These are phyloP conservation scores for Stegostoma tigrinum DNA, from an alignment of 2,113 vertebrate species.

Conservation along the genomic window DNA sequence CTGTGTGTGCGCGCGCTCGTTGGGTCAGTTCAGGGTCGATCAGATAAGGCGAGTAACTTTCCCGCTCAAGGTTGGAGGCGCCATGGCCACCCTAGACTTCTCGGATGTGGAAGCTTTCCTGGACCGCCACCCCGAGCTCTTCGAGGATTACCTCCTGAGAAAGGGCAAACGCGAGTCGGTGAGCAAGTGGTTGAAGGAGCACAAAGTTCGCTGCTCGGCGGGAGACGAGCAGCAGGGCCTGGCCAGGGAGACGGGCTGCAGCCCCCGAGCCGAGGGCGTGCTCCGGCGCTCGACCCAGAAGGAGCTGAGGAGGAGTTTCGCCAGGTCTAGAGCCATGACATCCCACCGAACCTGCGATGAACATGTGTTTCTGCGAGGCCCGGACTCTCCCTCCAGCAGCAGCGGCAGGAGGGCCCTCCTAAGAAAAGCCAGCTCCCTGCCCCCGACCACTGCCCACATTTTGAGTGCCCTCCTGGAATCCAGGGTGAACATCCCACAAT, in stretches of 20 bases:
- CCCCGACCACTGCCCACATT: constrained; percentile 64
- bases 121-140: constrained; percentile 63
- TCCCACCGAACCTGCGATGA: constrained; percentile 64
- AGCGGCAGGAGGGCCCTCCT: constrained; percentile 62
- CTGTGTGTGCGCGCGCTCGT: neutral
- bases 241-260: constrained; percentile 48
- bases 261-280: constrained; percentile 50
- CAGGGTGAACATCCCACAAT: constrained; percentile 61
- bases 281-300: constrained; percentile 61
- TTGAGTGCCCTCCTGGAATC: constrained; percentile 65
- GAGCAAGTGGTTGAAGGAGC: constrained; percentile 57
- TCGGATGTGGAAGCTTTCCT: constrained; percentile 65
- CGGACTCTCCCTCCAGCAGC: constrained; percentile 52
- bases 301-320: constrained; percentile 64
- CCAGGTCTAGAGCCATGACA: constrained; percentile 60
- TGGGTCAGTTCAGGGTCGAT: neutral
- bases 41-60: neutral
- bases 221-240: constrained; percentile 49
- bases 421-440: constrained; percentile 66
- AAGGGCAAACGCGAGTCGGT: constrained; percentile 59
- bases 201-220: constrained; percentile 43
- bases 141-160: constrained; percentile 61
- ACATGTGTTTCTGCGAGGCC: constrained; percentile 52
- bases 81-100: constrained; percentile 62
- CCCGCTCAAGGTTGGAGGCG: neutral